A percentile compares a stretch with the other conserved stretches of the same genome.
Evolutionary conservation across 2,797 vertebrate species (phyloP).

Genomic region (Falco columbarius): DNA sequence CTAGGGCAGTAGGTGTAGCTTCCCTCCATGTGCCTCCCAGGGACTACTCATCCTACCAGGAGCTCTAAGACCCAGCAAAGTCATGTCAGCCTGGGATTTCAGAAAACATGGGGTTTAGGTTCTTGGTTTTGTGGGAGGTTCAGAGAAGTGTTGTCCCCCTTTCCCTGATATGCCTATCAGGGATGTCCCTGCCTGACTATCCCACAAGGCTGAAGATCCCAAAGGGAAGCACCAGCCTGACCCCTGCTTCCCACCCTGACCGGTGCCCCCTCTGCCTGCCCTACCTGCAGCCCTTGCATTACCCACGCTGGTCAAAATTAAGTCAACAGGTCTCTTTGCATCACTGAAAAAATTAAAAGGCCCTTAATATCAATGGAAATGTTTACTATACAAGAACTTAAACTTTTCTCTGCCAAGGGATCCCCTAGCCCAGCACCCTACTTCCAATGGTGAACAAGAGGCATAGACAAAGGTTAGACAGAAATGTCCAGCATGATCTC

Average conservation of each 20-base stretch:
- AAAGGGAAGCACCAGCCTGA: not conserved
- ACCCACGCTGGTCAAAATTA: not conserved
- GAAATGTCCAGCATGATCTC: not conserved
- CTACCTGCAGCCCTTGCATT: not conserved
- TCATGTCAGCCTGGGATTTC: not conserved
- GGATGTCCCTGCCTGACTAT: not conserved
- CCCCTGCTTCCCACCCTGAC: rapidly evolving
- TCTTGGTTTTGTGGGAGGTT: not conserved
- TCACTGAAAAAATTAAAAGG: not conserved
- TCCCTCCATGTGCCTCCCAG: not conserved
- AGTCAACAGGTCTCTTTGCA: not conserved
- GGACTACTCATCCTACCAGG: not conserved
- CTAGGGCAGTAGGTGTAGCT: not conserved
- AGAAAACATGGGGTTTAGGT: not conserved
- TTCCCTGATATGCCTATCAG: not conserved
- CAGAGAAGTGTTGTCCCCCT: not conserved
- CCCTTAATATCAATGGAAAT: not conserved
- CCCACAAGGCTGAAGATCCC: not conserved
- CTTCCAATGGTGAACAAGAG: not conserved
- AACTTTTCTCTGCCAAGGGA: not conserved
- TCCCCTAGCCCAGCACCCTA: not conserved
- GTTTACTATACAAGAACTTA: not conserved
- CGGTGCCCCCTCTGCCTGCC: rapidly evolving
- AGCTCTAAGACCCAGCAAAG: not conserved
- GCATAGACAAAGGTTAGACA: not conserved